Evolutionary conservation across 2,113 vertebrate species (phyloP).

Genomic region (Equus przewalskii): DNA sequence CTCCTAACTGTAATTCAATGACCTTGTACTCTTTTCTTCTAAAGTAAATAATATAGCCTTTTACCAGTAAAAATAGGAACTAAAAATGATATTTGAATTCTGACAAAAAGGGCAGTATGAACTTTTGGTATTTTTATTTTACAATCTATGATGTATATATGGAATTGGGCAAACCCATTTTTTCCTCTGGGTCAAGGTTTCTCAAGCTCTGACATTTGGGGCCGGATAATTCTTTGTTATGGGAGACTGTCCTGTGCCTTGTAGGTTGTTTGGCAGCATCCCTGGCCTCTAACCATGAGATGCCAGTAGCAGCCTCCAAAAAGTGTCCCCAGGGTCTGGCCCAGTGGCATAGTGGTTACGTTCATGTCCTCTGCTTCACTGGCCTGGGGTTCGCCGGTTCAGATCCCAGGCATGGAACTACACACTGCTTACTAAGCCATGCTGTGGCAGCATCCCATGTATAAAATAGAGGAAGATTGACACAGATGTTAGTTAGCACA

Average conservation of each 20-base stretch:
- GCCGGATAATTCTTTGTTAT: not conserved
- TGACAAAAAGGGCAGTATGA: not conserved
- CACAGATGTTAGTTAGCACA: no score
- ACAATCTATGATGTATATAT: not conserved
- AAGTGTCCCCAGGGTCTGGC: not conserved
- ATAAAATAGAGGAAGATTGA: no score
- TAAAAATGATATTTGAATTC: constrained; percentile 33
- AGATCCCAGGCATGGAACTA: no score
- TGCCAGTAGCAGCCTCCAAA: not conserved
- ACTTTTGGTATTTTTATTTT: constrained; percentile 18
- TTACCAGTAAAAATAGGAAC: constrained; percentile 25
- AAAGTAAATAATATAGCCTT: not conserved
- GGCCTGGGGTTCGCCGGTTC: no score
- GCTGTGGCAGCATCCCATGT: no score
- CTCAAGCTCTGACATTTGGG: not conserved
- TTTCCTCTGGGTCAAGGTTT: not conserved
- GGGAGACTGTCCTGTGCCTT: not conserved
- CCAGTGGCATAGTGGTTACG: no score
- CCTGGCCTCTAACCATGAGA: not conserved
- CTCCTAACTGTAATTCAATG: not conserved
- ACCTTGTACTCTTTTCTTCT: not conserved
- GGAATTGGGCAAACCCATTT: not conserved
- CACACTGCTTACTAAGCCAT: no score
- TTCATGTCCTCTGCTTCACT: no score
- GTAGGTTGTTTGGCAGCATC: not conserved